Evolutionary conservation across 2,888 invertebrate genomes (phyloP), one percentile per base, ranked within the genome.

Genomic region (Synanthedon andrenaeformis): DNA sequence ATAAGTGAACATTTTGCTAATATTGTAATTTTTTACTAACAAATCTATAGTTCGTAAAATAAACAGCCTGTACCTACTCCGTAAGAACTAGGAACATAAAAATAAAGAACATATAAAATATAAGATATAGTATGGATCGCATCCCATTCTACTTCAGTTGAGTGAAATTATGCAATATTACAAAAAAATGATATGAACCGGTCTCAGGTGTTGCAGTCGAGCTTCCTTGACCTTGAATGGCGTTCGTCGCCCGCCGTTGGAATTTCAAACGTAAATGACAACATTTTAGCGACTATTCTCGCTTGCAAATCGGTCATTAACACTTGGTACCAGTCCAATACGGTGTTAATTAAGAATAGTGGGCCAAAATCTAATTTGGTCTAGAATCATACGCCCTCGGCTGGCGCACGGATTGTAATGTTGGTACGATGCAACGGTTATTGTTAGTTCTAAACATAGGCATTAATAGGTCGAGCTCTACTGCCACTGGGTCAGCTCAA

Each of bases 251-350:
- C 51, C 35, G 23, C 63, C 60, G 58, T 54, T 59, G 69, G 58
- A 77, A 66, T 74, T 61, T 69, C 69, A 69, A 65, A 67, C 70
- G 62, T 77, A 71, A 55, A 58, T 14, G 52, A 42, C 56, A 63
- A 62, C 63, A 60, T 57, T 64, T 64, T 78, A 83, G 67, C 62
- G 76, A 56, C 60, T 63, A 74, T 67, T 72, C 73, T 82, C 65
- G 75, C 65, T 57, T 67, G 71, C 59, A 66, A 66, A 62, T 62
- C 63, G 73, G 71, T 74, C 77, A 79, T 79, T 79, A 79, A 69
- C 78, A 72, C 68, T 84, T 84, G 85, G 79, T 85, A 72, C 72
- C 66, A 73, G 82, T 80, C 86, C 86, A 86, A 86, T 79, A 77
- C 72, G 76, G 70, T 60, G 61, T 74, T 72, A 78, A 83, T 80